Conservation (phyloP, 92 coral and sea anemone species). For the Bergia sp. region DNA sequence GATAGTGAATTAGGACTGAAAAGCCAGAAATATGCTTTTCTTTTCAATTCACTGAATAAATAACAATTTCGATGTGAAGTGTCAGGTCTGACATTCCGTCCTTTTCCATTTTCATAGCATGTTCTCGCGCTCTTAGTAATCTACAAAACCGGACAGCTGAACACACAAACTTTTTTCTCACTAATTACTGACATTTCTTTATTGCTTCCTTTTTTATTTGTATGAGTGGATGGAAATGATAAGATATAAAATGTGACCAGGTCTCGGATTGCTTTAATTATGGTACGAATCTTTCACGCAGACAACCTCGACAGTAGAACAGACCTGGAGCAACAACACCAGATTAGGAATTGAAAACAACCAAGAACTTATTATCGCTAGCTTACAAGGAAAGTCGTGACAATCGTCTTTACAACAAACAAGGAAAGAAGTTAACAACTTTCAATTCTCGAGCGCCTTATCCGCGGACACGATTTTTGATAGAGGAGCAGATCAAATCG, state of each 20-base stretch:
- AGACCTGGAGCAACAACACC: neutral
- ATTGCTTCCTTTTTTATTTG: slow-evolving; percentile 36
- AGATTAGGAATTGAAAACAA: neutral
- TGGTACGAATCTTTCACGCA: neutral
- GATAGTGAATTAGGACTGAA: neutral
- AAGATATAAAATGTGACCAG: slow-evolving; percentile 37
- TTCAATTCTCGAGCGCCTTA: neutral
- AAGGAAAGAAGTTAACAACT: neutral
- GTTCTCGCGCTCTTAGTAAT: slow-evolving; percentile 14
- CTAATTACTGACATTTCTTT: slow-evolving; percentile 48
- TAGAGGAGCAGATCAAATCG: neutral
- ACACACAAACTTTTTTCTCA: slow-evolving; percentile 31
- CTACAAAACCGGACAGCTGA: slow-evolving; percentile 33
- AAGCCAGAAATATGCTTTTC: slow-evolving; percentile 3
- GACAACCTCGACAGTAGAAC: neutral
- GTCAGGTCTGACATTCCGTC: neutral
- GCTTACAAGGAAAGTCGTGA: neutral
- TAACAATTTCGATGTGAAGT: slow-evolving; percentile 30
- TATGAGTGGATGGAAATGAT: slow-evolving; percentile 33
- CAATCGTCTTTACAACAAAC: neutral
- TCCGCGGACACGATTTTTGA: neutral
- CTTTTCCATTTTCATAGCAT: slow-evolving; percentile 4
- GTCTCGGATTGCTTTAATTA: slow-evolving; percentile 27
- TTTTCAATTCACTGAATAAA: slow-evolving; percentile 25
- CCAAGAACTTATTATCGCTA: neutral